Conservation (phyloP, 2,797 vertebrate genomes). For the Hydrocynus forskahlii region DNA sequence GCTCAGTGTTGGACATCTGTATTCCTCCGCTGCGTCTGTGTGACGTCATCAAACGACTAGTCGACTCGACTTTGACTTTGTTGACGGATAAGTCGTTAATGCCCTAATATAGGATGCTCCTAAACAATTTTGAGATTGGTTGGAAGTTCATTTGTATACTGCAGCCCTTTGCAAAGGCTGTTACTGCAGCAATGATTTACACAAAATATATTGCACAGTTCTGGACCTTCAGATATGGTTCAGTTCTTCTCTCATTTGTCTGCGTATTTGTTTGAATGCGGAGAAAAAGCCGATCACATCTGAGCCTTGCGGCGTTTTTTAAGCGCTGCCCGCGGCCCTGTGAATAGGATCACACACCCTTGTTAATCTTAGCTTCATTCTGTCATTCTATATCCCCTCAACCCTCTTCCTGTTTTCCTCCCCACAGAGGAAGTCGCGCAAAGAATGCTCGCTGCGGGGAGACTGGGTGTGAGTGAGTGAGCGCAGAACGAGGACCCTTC, state of each 20-base stretch:
- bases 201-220: background rate
- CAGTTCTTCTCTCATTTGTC: background rate
- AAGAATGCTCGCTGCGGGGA: slow-evolving; percentile 36
- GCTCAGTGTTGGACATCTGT: too few species aligned
- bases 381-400: slow-evolving; percentile 39
- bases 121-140: background rate
- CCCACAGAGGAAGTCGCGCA: slow-evolving; percentile 44
- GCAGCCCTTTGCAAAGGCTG: background rate
- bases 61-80: too few species aligned
- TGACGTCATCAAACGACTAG: too few species aligned
- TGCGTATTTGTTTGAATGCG: background rate
- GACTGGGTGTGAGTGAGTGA: slow-evolving; percentile 24
- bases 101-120: too few species aligned
- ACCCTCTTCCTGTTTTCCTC: slow-evolving; percentile 46
- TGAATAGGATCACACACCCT: slow-evolving; percentile 20
- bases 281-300: background rate
- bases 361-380: slow-evolving; percentile 41
- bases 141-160: background rate
- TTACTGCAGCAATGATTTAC: background rate
- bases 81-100: too few species aligned
- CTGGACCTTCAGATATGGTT: background rate
- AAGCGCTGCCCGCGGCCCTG: background rate
- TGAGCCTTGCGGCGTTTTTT: background rate
- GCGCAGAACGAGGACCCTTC: slow-evolving; percentile 42
- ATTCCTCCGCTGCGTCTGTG: too few species aligned